Conservation (phyloP, 2,888 invertebrate species). For the Leptopilina drosophilae region DNA sequence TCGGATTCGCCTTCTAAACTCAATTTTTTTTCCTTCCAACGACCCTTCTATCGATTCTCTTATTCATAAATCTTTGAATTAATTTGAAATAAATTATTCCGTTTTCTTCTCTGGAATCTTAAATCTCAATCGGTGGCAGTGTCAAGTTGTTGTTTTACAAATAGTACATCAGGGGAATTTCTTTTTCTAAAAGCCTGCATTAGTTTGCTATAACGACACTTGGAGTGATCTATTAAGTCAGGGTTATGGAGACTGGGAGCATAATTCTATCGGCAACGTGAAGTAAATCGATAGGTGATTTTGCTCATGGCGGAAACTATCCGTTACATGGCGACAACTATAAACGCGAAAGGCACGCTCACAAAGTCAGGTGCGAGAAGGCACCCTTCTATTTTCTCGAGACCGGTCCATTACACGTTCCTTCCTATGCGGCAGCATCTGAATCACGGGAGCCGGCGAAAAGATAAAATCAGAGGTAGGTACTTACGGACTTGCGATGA, state of each 20-base stretch:
- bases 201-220: slow-evolving; percentile 21
- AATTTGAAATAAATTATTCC: too few species aligned
- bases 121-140: neutral
- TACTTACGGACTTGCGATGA: slow-evolving; percentile 42
- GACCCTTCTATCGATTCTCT: too few species aligned
- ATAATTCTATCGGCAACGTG: slow-evolving; percentile 41
- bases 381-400: slow-evolving; percentile 48
- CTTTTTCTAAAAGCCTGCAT: slow-evolving; percentile 20
- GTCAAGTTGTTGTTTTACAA: slow-evolving; percentile 10
- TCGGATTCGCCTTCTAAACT: slow-evolving; percentile 19
- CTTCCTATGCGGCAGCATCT: slow-evolving; percentile 44
- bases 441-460: slow-evolving; percentile 45
- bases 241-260: slow-evolving; percentile 27
- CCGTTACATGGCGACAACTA: slow-evolving; percentile 62
- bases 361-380: slow-evolving; percentile 51
- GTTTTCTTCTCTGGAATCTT: too few species aligned
- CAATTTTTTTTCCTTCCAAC: too few species aligned
- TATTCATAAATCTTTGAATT: too few species aligned
- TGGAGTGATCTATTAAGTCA: slow-evolving; percentile 36
- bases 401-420: slow-evolving; percentile 47
- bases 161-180: neutral
- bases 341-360: slow-evolving; percentile 55
- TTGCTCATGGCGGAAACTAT: slow-evolving; percentile 65
- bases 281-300: slow-evolving; percentile 36
- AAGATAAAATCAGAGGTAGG: slow-evolving; percentile 32